These are phyloP conservation scores for Hoplostethus atlanticus DNA, from an alignment of 2,797 vertebrate genomes.

Conservation along the genomic window DNA sequence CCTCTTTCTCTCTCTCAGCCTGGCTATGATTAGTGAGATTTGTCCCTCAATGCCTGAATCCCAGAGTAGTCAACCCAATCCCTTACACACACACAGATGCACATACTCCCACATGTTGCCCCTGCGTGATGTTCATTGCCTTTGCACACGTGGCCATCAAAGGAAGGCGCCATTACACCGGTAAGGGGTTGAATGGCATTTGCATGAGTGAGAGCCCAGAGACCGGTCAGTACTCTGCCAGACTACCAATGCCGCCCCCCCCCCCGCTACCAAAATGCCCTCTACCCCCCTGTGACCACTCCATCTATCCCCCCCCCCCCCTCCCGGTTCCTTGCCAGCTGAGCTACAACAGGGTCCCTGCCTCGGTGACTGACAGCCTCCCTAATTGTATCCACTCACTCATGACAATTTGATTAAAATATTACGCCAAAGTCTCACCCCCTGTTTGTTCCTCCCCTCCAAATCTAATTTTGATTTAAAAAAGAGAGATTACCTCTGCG, in stretches of 20 bases:
- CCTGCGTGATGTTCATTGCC: too few species aligned
- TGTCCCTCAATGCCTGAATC: conserved; percentile 51
- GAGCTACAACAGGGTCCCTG: conserved; percentile 91
- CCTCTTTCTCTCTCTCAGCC: background rate
- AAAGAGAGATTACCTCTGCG: conserved; percentile 98
- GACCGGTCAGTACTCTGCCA: conserved; percentile 18
- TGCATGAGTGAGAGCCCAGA: background rate
- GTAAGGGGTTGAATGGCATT: too few species aligned
- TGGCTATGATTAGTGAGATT: conserved; percentile 46
- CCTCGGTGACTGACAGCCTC: conserved; percentile 97
- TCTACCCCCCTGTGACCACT: conserved; percentile 74
- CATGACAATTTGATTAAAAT: conserved; percentile 99
- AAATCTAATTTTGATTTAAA: conserved; percentile 99
- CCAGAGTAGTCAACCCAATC: conserved; percentile 18
- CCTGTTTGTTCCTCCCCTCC: conserved; percentile 98
- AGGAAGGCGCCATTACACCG: background rate
- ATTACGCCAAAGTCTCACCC: conserved; percentile 98
- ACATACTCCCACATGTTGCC: background rate
- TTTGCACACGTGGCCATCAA: too few species aligned
- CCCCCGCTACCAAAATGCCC: conserved; percentile 71
- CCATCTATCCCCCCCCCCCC: conserved; percentile 57
- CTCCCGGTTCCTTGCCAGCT: conserved; percentile 75
- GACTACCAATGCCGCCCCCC: background rate
- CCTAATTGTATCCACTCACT: conserved; percentile 99
- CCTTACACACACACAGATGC: background rate